Conservation (phyloP, 2,797 vertebrate species). For the Neosilurus hyrtlii region DNA sequence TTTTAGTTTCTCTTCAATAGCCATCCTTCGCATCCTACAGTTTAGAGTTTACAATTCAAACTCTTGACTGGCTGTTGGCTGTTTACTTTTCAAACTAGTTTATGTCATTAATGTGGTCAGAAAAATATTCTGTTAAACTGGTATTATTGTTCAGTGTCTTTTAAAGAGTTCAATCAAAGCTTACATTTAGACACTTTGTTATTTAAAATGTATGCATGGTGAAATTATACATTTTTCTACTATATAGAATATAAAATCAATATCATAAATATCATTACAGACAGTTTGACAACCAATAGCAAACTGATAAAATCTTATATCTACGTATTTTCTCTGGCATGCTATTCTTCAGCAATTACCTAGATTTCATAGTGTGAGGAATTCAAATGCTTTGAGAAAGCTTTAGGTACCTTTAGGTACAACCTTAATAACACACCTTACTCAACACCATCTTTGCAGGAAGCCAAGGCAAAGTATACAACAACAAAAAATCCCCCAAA, state of each 20-base stretch:
- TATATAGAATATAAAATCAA: not conserved
- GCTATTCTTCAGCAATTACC: not conserved
- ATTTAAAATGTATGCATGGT: not conserved
- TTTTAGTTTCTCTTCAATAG: not conserved
- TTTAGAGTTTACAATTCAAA: no score
- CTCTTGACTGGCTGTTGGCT: not conserved
- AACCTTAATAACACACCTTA: not conserved
- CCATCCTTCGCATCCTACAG: not conserved
- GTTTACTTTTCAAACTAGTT: not conserved
- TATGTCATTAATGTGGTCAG: not conserved
- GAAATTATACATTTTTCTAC: not conserved
- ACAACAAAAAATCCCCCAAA: no score
- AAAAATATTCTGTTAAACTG: not conserved
- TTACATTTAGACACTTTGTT: not conserved
- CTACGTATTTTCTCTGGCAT: not conserved
- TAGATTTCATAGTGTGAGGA: not conserved
- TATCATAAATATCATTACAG: not conserved
- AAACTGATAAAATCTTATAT: not conserved
- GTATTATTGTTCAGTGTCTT: not conserved
- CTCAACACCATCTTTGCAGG: not conserved
- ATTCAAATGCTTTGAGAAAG: not conserved
- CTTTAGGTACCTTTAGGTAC: not conserved
- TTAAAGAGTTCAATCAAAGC: not conserved
- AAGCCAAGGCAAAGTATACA: not conserved
- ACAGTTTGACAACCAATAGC: not conserved